Percentiles rank a stretch among this genome's conserved stretches.
Conservation (phyloP, 2,888 invertebrate species). For the Lymantria monacha region DNA sequence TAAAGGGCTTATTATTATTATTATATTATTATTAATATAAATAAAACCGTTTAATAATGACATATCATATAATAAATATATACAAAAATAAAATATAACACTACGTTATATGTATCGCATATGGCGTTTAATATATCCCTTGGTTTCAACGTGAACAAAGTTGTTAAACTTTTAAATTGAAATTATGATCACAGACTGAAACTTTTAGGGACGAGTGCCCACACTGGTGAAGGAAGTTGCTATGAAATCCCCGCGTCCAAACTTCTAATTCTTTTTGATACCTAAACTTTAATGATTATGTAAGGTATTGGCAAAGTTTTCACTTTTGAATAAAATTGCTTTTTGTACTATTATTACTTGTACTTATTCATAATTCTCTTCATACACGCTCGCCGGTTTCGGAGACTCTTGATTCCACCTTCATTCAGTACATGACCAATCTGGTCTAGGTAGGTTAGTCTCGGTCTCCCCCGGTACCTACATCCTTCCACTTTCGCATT, state of each 20-base stretch:
- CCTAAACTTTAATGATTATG: conserved; percentile 19
- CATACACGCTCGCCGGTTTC: too few species aligned
- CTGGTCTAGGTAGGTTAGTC: too few species aligned
- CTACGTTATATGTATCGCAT: conserved; percentile 16
- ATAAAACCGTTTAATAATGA: too few species aligned
- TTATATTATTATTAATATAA: too few species aligned
- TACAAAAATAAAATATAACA: conserved; percentile 1
- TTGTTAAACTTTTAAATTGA: conserved; percentile 59
- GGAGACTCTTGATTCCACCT: too few species aligned
- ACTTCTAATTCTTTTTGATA: conserved; percentile 25
- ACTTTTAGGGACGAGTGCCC: conserved; percentile 44
- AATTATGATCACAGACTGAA: conserved; percentile 56
- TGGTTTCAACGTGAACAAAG: conserved; percentile 48
- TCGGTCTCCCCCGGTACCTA: too few species aligned
- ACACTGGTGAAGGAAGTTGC: conserved; percentile 26
- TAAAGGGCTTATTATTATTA: too few species aligned
- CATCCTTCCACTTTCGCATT: too few species aligned
- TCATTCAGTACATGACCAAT: too few species aligned
- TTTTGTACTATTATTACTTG: conserved; percentile 39
- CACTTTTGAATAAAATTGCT: conserved; percentile 9
- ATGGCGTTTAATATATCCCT: conserved; percentile 31
- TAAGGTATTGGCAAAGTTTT: neutral
- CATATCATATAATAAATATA: too few species aligned
- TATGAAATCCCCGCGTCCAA: conserved; percentile 30
- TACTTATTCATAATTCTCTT: too few species aligned